Evolutionary conservation across 92 coral and sea anemone species (phyloP).

Genomic region (Desmophyllum pertusum): DNA sequence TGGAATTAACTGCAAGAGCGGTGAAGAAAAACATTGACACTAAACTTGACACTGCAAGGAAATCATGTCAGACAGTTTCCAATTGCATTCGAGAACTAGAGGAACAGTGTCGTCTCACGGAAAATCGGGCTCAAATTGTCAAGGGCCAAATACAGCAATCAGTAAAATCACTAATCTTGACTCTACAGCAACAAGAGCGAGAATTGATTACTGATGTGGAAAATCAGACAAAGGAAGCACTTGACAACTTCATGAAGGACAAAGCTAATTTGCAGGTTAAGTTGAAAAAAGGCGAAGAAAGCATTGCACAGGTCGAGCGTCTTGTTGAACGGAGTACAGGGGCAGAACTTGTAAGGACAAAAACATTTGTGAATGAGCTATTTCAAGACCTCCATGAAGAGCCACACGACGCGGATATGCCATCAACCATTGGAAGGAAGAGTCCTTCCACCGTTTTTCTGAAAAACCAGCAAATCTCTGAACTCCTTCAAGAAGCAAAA

Average conservation of each 20-base stretch:
- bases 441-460: neutral
- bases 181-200: slow-evolving; percentile 2
- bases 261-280: neutral
- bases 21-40: slow-evolving; percentile 7
- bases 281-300: neutral
- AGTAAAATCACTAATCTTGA: neutral
- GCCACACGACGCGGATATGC: too few species aligned
- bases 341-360: neutral
- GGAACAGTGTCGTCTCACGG: neutral
- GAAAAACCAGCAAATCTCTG: slow-evolving; percentile 1
- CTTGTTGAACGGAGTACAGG: slow-evolving; percentile 11
- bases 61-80: neutral
- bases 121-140: neutral
- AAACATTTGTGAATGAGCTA: neutral
- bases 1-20: slow-evolving; percentile 19
- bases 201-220: slow-evolving; percentile 13
- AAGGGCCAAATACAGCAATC: slow-evolving; percentile 3
- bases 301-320: neutral
- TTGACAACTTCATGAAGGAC: slow-evolving; percentile 1
- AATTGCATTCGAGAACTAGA: slow-evolving; percentile 4
- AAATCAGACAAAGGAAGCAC: slow-evolving; percentile 13
- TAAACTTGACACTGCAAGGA: neutral
- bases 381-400: neutral
- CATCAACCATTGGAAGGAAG: neutral
- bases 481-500: neutral